phyloP scores from a whole-genome alignment of 2,113 vertebrate species.

The Lepus europaeus region DNA sequence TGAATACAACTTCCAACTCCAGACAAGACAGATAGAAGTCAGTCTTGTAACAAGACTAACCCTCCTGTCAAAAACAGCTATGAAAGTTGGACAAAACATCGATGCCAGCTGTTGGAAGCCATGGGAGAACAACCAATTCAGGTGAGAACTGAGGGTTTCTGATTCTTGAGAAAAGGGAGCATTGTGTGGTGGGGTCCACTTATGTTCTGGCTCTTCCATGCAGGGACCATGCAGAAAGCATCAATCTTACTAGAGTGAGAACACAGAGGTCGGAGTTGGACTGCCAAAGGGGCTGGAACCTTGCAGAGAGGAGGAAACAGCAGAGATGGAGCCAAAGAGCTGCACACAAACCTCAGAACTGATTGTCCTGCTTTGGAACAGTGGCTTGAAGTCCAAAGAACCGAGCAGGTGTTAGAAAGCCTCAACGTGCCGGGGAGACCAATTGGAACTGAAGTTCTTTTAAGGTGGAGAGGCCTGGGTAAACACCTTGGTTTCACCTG shows the following conservation, averaged over 20 bases:
- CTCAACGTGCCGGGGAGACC: neutral
- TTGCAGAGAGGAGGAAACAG: neutral
- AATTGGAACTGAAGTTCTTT: neutral
- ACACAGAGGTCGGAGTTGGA: neutral
- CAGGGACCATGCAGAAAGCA: neutral
- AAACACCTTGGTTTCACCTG: neutral
- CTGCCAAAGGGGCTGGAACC: neutral
- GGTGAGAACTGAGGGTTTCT: neutral
- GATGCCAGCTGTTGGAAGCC: neutral
- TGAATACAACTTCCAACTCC: neutral
- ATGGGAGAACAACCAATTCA: neutral
- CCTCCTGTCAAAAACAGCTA: neutral
- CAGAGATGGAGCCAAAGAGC: neutral
- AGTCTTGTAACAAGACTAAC: neutral
- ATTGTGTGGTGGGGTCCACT: neutral
- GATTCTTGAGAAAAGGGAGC: neutral
- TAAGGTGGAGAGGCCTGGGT: neutral
- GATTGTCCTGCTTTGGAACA: constrained; percentile 22
- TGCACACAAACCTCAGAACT: neutral
- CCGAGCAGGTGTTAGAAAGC: neutral
- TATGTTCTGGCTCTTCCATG: neutral
- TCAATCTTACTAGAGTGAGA: neutral
- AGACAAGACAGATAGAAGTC: neutral
- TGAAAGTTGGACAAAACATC: neutral
- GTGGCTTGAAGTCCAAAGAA: neutral